A percentile compares a stretch with the other conserved stretches of the same genome.
Evolutionary conservation across 2,888 invertebrate genomes (phyloP).

Genomic region (Philopedon plagiatum): DNA sequence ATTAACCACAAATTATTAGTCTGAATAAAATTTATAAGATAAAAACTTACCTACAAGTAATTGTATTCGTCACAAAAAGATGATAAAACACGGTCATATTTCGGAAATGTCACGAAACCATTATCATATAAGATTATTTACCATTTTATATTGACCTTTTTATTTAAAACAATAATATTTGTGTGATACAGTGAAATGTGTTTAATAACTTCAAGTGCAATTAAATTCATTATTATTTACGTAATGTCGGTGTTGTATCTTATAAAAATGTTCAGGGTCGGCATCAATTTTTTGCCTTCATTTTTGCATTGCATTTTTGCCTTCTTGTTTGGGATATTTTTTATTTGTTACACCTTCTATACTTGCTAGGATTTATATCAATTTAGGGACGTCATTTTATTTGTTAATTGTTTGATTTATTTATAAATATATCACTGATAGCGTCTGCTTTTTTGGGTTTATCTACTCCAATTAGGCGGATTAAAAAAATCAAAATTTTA

Average conservation of each 20-base stretch:
- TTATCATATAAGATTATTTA: background rate
- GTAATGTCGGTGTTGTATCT: background rate
- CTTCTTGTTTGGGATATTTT: no score
- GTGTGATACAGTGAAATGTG: background rate
- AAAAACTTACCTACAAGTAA: background rate
- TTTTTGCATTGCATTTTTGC: no score
- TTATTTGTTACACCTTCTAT: no score
- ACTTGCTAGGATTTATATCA: no score
- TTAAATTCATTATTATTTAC: background rate
- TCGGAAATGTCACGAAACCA: background rate
- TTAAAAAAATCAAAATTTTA: no score
- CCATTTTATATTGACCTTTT: conserved; percentile 2
- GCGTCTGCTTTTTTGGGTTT: no score
- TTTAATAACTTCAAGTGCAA: background rate
- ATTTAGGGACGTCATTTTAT: no score
- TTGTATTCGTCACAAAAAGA: background rate
- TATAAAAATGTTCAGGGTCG: background rate
- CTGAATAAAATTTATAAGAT: background rate
- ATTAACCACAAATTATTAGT: no score
- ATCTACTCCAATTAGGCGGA: no score
- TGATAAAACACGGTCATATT: background rate
- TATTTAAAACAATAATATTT: background rate
- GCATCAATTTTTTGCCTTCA: background rate
- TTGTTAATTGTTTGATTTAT: no score
- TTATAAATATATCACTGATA: no score